Base-by-base conservation (phyloP, 2,113 vertebrate species). In the Thymallus thymallus region DNA sequence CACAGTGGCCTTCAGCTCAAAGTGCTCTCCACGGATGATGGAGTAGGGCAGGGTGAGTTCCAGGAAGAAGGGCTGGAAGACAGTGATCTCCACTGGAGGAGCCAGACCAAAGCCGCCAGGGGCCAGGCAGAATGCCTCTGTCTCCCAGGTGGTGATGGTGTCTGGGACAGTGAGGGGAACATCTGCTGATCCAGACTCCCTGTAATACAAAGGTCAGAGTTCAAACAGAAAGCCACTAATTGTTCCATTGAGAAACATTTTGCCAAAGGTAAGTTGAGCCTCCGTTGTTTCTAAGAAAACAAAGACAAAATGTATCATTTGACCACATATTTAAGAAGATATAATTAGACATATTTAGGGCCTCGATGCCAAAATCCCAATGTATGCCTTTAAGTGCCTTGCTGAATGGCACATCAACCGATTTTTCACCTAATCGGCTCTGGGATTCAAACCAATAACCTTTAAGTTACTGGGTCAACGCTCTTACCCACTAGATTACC, bases 31-130 rank as follows among this genome's bases (percentile, higher is more conserved):
- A 0, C 90, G 87, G 75, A 95, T 84, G 85, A 95, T 92, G 76
- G 95, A 96, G 80, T 96, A 96, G 10, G 96, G 96, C 80, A 98
- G 75, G 0, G 81, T 92, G 70, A 94, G 91, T 62, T 96, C 94
- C 32, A 98, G 82, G 0, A 97, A 97, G 91, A 98, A 96, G 0
- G 95, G 95, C 87, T 96, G 94, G 91, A 96, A 96, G 83, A 89
- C 92, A 0, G 0, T 84, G 56, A 97, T 78, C 20, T 88, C 78
- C 67, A 82, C 5, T 1, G 88, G 82, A 7, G 93, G 92, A 72
- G 95, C 95, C 73, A 98, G 87, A 41, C 95, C 96, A 22, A 97
- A 76, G 0, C 95, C 96, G 4, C 74, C 13, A 4, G 90, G 46
- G 0, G 94, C 95, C 77, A 94, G 84, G 84, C 96, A 98, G 88